Base-by-base conservation (phyloP, 2,888 invertebrate genomes). In the Scaptodrosophila latifasciaeformis region DNA sequence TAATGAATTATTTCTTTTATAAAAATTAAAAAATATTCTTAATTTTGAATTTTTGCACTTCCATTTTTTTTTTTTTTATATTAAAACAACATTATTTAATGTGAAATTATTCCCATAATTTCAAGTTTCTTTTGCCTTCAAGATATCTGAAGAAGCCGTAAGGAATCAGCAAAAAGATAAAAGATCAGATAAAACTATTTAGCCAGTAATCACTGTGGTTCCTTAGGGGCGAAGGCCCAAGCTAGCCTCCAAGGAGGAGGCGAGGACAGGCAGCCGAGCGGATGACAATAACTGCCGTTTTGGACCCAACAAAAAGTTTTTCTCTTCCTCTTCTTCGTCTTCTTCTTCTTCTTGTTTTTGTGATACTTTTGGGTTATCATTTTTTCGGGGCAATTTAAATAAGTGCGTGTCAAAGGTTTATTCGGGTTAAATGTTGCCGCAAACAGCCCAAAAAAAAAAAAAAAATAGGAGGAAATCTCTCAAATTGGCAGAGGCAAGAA, bases 311-410 rank as follows among this genome's bases (percentile, higher is more conserved):
- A 44, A 7, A 24, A 3, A 24, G 3, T 24, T 3, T 24, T 24
- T 3, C 7, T 24, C n/a, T n/a, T n/a, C n/a, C n/a, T n/a, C n/a
- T n/a, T 24, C 7, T 5, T 2, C 31, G 12, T 31, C 3, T 2
- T 31, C 10, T 2, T 31, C 3, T 5, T 31, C 13, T n/a, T 27
- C 27, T 24, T 24, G 24, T 24, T 24, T 3, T 24, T 24, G n/a
- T n/a, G n/a, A n/a, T n/a, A n/a, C n/a, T n/a, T 24, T 24, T 5
- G n/a, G 7, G 12, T 31, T 7, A 3, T 31, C 10, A 10, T 31
- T 7, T 5, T 31, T 15, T n/a, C 13, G 5, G 42, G 47, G 57
- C 52, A 65, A 71, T 72, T 72, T 72, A 50, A 66, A 69, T 66
- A 60, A 61, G 54, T 50, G 55, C 45, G 39, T 24, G 24, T 37